Evolutionary conservation across 2,113 vertebrate genomes (phyloP).

Genomic region (Phalacrocorax carbo): DNA sequence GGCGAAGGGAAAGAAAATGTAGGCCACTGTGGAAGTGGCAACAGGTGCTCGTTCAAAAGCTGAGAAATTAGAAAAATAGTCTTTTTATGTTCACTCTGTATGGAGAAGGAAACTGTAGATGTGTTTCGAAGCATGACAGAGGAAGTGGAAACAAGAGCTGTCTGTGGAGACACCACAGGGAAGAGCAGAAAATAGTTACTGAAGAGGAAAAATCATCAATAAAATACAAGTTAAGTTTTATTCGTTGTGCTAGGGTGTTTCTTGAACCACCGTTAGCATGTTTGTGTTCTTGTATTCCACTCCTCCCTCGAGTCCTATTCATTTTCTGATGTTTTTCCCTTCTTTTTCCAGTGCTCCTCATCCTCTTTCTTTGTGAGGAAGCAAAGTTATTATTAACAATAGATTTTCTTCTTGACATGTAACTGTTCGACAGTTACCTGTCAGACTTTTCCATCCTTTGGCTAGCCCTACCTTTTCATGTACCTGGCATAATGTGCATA

Average conservation of each 20-base stretch:
- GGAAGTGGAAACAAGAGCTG: not conserved
- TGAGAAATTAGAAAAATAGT: not conserved
- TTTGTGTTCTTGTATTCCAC: not conserved
- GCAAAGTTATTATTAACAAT: not conserved
- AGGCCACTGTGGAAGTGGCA: not conserved
- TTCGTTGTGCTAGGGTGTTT: not conserved
- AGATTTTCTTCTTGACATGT: not conserved
- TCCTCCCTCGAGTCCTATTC: not conserved
- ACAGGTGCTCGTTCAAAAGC: not conserved
- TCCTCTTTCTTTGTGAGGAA: not conserved
- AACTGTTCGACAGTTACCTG: not conserved
- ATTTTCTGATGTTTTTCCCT: not conserved
- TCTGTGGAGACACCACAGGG: not conserved
- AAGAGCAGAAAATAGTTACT: not conserved
- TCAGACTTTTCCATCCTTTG: not conserved
- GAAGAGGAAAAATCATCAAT: not conserved
- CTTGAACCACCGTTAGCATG: not conserved
- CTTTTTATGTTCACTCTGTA: not conserved
- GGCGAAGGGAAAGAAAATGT: not conserved
- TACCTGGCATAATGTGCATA: not conserved
- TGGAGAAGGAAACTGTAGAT: not conserved
- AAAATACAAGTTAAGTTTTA: not conserved
- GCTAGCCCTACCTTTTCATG: not conserved
- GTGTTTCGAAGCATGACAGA: not conserved
- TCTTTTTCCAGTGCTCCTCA: not conserved